Base-by-base conservation (phyloP, 2,888 invertebrate genomes). In the Meiosimyza decipiens region DNA sequence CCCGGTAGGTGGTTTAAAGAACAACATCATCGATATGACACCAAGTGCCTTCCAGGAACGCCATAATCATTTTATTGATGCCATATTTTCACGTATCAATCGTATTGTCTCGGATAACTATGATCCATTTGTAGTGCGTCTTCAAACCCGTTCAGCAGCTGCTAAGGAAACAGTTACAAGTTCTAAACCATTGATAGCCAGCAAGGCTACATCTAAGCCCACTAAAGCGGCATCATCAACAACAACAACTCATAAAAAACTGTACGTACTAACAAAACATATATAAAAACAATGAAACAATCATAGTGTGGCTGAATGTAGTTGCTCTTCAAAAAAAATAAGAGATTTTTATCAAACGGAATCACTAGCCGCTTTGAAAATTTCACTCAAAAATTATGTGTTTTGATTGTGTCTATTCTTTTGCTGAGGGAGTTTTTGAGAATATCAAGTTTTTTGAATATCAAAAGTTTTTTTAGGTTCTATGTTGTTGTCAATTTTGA, bases 41-140 rank as follows among this genome's bases (percentile, higher is more conserved):
- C 82, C 79, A 76, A 83, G 82, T 76, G 83, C 82, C 68, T 94
- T 77, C 92, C 95, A 52, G 91, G 90, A 92, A 67, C 94, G 94
- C 82, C 95, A 95, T 88, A 95, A 95, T 87, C 90, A 92, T 78
- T 95, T 95, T 86, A 93, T 95, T 72, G 95, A 95, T 87, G 94
- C 92, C 80, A 94, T 95, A 78, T 89, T 95, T 76, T 91, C 91
- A 72, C 90, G 94, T 80, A 94, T 95, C 88, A 95, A 95, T 87
- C 91, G 92, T 79, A 93, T 95, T 73, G 88, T 95, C 77, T 90
- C 92, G 65, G 90, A 91, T 76, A 94, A 93, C 66, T 95, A 95
- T 86, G 95, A 95, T 84, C 95, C 95, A 0, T 95, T 95, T 72
- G 92, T 93, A 77, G 95, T 95, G 0, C 82, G 85, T 65, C 77